Evolutionary conservation across 1,140 invertebrate species (phyloP).

Genomic region (Scaptomyza hsui): DNA sequence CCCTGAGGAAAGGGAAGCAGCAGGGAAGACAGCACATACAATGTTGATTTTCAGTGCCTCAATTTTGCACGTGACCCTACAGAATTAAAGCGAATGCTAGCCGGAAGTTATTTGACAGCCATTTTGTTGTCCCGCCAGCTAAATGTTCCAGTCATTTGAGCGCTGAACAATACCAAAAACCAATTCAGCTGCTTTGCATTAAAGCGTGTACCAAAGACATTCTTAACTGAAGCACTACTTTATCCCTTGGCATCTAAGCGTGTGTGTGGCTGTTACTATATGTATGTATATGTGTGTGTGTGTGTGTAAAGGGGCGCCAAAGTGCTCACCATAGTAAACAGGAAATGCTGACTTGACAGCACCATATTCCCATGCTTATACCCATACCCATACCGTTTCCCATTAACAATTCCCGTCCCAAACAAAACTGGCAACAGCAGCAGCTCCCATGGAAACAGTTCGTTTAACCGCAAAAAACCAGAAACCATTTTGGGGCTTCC

Average conservation of each 20-base stretch:
- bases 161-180: conserved; percentile 9
- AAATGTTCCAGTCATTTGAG: conserved; percentile 27
- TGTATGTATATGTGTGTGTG: too few species aligned
- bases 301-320: conserved; percentile 3
- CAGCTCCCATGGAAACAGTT: conserved; percentile 35
- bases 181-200: conserved; percentile 51
- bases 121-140: conserved; percentile 36
- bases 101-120: conserved; percentile 50
- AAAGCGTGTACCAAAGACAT: conserved; percentile 15
- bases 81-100: conserved; percentile 30
- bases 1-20: too few species aligned
- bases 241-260: conserved; percentile 22
- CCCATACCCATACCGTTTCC: not conserved
- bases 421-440: conserved; percentile 11
- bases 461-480: conserved; percentile 45
- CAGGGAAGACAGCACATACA: too few species aligned
- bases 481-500: conserved; percentile 40
- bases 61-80: conserved; percentile 45
- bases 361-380: not conserved
- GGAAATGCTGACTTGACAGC: conserved; percentile 56
- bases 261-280: too few species aligned
- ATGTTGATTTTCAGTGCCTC: conserved; percentile 19
- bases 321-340: conserved; percentile 41
- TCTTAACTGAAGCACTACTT: conserved; percentile 2
- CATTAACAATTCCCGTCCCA: not conserved